Evolutionary conservation across 64 coral and sea anemone species (phyloP).

Genomic region (Actinia tenebrosa): DNA sequence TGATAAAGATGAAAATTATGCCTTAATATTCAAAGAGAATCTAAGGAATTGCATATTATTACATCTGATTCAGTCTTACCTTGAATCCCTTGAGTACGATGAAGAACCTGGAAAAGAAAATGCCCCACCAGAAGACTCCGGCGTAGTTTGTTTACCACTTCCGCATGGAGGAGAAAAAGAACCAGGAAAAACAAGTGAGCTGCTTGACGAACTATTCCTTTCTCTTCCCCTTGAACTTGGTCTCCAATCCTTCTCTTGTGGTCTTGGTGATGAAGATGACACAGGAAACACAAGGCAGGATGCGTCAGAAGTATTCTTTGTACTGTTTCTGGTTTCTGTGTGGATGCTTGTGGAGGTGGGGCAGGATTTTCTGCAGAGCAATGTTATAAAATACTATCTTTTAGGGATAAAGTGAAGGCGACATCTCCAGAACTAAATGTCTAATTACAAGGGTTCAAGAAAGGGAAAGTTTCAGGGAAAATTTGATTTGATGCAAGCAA

Average conservation of each 20-base stretch:
- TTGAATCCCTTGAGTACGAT: slow-evolving; percentile 5
- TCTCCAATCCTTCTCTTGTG: neutral
- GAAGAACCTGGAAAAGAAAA: slow-evolving; percentile 3
- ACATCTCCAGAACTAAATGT: too few species aligned
- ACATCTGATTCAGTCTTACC: neutral
- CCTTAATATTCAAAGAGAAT: neutral
- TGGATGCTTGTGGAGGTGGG: neutral
- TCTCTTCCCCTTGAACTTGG: neutral
- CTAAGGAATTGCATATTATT: neutral
- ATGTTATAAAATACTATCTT: neutral
- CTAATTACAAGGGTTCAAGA: too few species aligned
- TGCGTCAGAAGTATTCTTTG: neutral
- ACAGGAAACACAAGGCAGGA: neutral
- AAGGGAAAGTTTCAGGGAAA: too few species aligned
- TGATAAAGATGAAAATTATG: neutral
- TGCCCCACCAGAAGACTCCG: neutral
- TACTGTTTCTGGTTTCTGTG: neutral
- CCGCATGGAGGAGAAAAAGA: neutral
- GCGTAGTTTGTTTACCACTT: neutral
- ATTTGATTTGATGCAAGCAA: too few species aligned
- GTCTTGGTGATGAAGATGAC: neutral
- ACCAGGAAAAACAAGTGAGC: slow-evolving; percentile 3
- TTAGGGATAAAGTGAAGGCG: neutral
- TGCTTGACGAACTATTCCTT: neutral
- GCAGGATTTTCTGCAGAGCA: neutral